Percentiles rank a stretch among this genome's conserved stretches.
Evolutionary conservation across 2,797 vertebrate genomes (phyloP).

Genomic region (Pipistrellus nathusii): DNA sequence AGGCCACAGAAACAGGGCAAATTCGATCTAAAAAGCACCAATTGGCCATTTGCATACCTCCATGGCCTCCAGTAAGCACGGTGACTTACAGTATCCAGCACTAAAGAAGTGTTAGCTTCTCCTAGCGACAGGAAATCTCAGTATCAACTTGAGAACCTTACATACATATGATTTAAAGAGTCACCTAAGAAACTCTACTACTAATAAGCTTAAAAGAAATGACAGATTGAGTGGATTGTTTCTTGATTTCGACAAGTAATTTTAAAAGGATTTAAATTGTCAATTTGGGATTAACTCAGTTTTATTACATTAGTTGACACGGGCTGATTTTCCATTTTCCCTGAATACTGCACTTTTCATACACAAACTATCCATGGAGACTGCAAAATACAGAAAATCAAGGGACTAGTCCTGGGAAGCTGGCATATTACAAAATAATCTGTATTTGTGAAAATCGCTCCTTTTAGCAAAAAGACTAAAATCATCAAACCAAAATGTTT

Average conservation of each 20-base stretch:
- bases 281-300: conserved; percentile 20
- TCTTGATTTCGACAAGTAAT: not conserved
- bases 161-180: not conserved
- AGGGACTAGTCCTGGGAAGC: not conserved
- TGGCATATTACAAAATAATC: not conserved
- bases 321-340: not conserved
- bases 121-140: conserved; percentile 31
- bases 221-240: not conserved
- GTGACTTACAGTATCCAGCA: not conserved
- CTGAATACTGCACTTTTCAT: not conserved
- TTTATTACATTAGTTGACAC: conserved; percentile 30
- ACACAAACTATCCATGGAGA: not conserved
- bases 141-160: not conserved
- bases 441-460: not conserved
- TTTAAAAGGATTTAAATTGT: conserved; percentile 44
- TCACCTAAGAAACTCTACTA: not conserved
- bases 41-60: not conserved
- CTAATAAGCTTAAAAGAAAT: not conserved
- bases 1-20: not conserved
- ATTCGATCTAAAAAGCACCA: not conserved
- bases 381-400: not conserved
- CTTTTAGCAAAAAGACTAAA: not conserved
- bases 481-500: not conserved
- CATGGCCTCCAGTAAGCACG: not conserved
- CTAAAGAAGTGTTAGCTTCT: not conserved